Base-by-base conservation (phyloP, 1,140 invertebrate species). In the Drosophila rhopaloa region DNA sequence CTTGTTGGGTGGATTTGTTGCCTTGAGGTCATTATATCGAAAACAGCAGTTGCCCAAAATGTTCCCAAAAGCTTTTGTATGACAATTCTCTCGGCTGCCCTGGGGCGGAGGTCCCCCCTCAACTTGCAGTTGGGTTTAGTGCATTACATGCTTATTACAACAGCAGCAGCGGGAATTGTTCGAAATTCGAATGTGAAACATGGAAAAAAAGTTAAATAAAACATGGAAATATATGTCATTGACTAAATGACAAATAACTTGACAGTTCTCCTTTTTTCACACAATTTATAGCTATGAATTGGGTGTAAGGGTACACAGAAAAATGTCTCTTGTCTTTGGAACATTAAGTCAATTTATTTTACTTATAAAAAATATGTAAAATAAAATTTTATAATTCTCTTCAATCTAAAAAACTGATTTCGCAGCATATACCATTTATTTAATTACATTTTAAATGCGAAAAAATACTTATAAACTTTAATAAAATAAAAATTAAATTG, bases 21-120 rank as follows among this genome's bases (percentile, higher is more conserved):
- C 83, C 83, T 88, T 86, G 83, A 89, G 83, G 84, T 88, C 83
- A 88, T 88, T 88, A 88, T 89, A 89, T 89, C 79, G 84, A 88
- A 79, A 88, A 88, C 83, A 88, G 84, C 84, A 88, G 76, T 89
- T 85, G 55, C 84, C 83, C 84, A 80, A 88, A 88, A 88, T 88
- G 83, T 83, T 88, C 84, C 83, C 83, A 82, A 88, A 86, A 76
- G 82, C 82, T 83, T 85, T 88, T 80, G 84, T 88, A 66, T 83
- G 83, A 88, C 84, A 88, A 80, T 81, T 83, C 75, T 38, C 60
- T 19, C 38, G 58, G 19, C 56, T 10, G 44, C 13, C 13, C 1
- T n/a, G 67, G 24, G 4, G 27, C 14, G 37, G 16, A 40, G 61
- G 46, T 51, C n/a, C 8, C 7, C 24, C n/a, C 8, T 4, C 24